Conservation (phyloP, 2,797 vertebrate genomes). For the Danionella dracula region DNA sequence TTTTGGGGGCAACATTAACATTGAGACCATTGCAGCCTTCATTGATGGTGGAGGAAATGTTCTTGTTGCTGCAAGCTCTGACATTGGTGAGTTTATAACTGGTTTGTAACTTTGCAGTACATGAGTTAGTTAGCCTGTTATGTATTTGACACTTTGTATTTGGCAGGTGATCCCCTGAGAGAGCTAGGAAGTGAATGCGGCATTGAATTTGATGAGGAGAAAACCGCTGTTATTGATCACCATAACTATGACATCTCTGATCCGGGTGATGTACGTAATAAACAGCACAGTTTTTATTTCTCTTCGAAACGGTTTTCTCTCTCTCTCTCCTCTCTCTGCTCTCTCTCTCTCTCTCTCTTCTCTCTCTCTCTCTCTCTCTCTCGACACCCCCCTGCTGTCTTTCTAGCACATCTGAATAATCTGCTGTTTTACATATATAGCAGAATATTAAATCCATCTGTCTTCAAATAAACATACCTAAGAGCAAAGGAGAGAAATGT, state of each 20-base stretch:
- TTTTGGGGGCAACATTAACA: conserved; percentile 94
- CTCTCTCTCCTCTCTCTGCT: no score
- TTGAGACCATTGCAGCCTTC: conserved; percentile 93
- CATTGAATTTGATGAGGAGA: conserved; percentile 96
- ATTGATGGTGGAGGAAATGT: conserved; percentile 95
- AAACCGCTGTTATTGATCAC: conserved; percentile 93
- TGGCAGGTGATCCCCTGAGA: conserved; percentile 87
- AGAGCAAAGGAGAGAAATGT: no score
- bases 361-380: no score
- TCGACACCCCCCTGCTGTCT: conserved; percentile 14
- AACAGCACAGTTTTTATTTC: no score
- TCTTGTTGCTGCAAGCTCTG: conserved; percentile 87
- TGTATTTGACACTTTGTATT: background rate
- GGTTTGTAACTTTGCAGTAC: no score
- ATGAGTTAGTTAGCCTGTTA: background rate
- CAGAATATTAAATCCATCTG: no score
- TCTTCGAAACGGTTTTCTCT: no score
- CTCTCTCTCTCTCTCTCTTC: no score
- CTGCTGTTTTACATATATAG: background rate
- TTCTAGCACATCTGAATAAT: conserved; percentile 44
- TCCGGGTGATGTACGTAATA: conserved; percentile 81
- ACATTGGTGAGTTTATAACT: conserved; percentile 83
- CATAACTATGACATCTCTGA: conserved; percentile 93
- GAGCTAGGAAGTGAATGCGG: conserved; percentile 97
- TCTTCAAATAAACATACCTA: no score